phyloP scores from a whole-genome alignment of 2,113 vertebrate genomes.

The Myocastor coypus region DNA sequence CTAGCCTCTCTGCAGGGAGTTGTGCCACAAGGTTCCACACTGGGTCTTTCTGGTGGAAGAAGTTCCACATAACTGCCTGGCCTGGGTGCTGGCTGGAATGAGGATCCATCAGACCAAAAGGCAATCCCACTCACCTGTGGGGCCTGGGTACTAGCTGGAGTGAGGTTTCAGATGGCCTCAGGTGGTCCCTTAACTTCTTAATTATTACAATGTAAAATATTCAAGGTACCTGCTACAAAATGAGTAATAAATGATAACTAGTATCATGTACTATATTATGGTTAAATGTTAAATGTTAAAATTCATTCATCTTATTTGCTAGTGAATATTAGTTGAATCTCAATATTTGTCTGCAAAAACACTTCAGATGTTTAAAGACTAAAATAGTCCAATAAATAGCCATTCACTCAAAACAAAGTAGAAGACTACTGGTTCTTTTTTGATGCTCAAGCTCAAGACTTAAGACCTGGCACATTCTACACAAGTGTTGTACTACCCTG shows the following conservation, averaged over 20 bases:
- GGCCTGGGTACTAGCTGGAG: no score
- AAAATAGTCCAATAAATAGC: not conserved
- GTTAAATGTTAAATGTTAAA: constrained; percentile 34
- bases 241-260: constrained; percentile 30
- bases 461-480: not conserved
- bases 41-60: no score
- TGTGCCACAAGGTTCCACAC: no score
- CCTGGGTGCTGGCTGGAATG: no score
- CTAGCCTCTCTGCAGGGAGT: no score
- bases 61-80: no score
- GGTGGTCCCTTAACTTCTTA: not conserved
- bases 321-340: constrained; percentile 1
- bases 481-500: not conserved
- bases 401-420: not conserved
- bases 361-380: not conserved
- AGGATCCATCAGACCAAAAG: no score
- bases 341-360: not conserved
- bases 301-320: constrained; percentile 29
- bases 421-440: not conserved
- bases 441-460: not conserved
- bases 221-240: constrained; percentile 27
- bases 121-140: no score
- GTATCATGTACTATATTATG: constrained; percentile 45
- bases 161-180: no score
- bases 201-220: constrained; percentile 46